Evolutionary conservation across 2,113 vertebrate genomes (phyloP).

Genomic region (Merops nubicus): DNA sequence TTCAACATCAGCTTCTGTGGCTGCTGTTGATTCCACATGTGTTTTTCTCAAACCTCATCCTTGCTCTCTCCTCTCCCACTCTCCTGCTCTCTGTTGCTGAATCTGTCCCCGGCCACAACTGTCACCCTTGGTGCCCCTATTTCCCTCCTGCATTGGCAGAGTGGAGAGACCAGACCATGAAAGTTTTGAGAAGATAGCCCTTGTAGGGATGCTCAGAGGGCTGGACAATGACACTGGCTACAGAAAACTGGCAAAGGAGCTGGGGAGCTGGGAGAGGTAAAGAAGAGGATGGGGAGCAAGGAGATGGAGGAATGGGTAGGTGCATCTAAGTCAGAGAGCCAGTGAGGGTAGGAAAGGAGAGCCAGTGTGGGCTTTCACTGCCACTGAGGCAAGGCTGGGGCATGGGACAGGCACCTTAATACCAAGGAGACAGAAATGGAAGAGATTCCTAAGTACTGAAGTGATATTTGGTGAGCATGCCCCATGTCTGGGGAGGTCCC

Average conservation of each 20-base stretch:
- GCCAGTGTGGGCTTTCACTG: neutral
- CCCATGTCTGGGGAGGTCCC: neutral
- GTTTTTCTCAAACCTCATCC: neutral
- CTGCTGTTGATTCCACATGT: neutral
- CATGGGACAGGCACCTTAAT: neutral
- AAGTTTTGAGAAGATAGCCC: neutral
- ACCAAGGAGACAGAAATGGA: neutral
- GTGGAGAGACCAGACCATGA: neutral
- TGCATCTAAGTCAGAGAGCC: neutral
- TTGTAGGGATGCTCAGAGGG: fast-evolving
- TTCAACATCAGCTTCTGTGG: neutral
- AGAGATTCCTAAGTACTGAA: neutral
- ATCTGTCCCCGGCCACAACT: neutral
- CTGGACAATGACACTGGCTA: neutral
- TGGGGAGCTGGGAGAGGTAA: neutral
- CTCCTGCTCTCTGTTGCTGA: neutral
- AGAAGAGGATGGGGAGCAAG: neutral
- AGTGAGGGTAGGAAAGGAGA: neutral
- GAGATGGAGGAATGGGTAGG: neutral
- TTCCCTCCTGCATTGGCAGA: neutral
- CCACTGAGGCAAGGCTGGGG: neutral
- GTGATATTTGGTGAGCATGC: neutral
- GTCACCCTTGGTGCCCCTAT: neutral
- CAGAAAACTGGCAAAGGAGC: neutral
- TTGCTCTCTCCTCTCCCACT: neutral